Percentiles rank a stretch among this genome's conserved stretches.
phyloP scores from a whole-genome alignment of 2,888 invertebrate species.

The Ctenicera cuprea region DNA sequence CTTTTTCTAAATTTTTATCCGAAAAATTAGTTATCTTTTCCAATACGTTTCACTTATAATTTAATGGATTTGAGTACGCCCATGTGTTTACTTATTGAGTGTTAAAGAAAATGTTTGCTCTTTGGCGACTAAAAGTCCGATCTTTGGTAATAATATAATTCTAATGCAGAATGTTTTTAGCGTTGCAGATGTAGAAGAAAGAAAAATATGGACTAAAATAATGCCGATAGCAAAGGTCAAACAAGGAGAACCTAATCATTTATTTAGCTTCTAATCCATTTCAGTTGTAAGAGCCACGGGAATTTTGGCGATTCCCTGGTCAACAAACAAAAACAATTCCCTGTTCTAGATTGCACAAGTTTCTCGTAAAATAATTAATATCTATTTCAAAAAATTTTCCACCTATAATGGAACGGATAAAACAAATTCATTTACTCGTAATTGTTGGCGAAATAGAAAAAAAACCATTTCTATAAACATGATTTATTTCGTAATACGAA shows the following conservation, averaged over 20 bases:
- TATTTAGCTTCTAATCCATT: conserved; percentile 45
- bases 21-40: too few relatives aligned
- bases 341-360: conserved; percentile 32
- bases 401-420: not conserved
- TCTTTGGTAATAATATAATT: too few relatives aligned
- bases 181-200: not conserved
- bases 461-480: conserved; percentile 30
- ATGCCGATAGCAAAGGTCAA: conserved; percentile 20
- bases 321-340: conserved; percentile 34
- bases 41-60: too few relatives aligned
- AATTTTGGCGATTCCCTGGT: conserved; percentile 39
- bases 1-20: too few relatives aligned
- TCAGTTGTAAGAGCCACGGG: conserved; percentile 35
- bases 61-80: too few relatives aligned
- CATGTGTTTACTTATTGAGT: too few relatives aligned
- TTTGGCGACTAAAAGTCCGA: too few relatives aligned
- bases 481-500: conserved; percentile 28
- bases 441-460: conserved; percentile 22
- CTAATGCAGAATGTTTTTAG: too few relatives aligned
- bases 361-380: conserved; percentile 30
- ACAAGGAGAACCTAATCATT: conserved; percentile 36
- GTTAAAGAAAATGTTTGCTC: too few relatives aligned
- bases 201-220: conserved; percentile 24
- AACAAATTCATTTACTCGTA: conserved; percentile 23
- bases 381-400: conserved; percentile 8